Evolutionary conservation across 2,888 invertebrate genomes (phyloP), one percentile per base, ranked within the genome.

Genomic region (Blastobasis lacticolella): DNA sequence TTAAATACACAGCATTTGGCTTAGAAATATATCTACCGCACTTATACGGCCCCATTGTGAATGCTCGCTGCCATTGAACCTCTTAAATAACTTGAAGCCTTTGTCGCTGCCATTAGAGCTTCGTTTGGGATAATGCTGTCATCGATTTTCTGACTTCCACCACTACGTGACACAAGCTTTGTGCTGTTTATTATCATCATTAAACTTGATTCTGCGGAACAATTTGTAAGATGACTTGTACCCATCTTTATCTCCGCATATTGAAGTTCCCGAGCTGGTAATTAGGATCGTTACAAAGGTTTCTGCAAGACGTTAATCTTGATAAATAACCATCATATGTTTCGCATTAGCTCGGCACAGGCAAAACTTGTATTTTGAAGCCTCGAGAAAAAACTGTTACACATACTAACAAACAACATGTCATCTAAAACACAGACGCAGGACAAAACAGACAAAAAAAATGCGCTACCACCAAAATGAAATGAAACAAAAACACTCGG

Each of bases 401-500:
- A 61, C 52, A 52, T 54, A 48, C 56, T 7, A 46, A 60, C 55
- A 48, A 49, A 53, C 50, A 46, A 50, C 23, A 44, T 45, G 49
- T 48, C 23, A 23, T 23, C 23, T 23, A 23, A 23, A 23, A 58
- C 54, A 60, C 50, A 51, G 49, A 55, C 46, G 55, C 49, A 60
- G 49, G 54, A 62, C 54, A 57, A 54, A 58, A 57, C 53, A 57
- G 56, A 50, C 55, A 46, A 60, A 59, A 58, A 59, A 60, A 59
- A 64, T 60, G 53, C 49, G 59, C 67, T 69, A 73, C 63, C 67
- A 70, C 64, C 63, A 75, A 72, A 64, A 72, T 56, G 57, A 50
- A 60, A 68, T 57, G 54, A 57, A 66, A 69, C 53, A 63, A 67
- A 67, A 71, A 73, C 77, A 79, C 73, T 73, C 71, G 73, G 71